Conservation (phyloP, 2,113 vertebrate genomes). For the Notothenia coriiceps region DNA sequence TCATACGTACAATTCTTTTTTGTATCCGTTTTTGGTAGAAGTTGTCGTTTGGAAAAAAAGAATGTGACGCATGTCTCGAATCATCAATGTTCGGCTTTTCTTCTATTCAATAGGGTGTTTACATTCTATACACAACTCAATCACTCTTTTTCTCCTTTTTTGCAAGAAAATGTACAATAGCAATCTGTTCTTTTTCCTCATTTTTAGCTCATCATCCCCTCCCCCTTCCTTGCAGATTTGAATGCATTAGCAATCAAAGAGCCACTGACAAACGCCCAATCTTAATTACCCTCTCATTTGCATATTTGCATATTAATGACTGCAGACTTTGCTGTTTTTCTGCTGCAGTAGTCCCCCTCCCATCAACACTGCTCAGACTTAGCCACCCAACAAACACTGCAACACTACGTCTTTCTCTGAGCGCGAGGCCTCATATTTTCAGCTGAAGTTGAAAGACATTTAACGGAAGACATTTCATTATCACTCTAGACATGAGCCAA, state of each 20-base stretch:
- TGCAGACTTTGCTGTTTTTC: conserved; percentile 84
- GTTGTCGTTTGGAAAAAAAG: not conserved
- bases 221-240: conserved; percentile 85
- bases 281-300: conserved; percentile 88
- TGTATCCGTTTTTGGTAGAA: not conserved
- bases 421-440: conserved; percentile 36
- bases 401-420: conserved; percentile 49
- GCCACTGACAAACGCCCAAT: conserved; percentile 86
- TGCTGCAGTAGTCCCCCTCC: conserved; percentile 80
- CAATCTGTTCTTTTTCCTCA: conserved; percentile 53
- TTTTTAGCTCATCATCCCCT: conserved; percentile 75
- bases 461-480: conserved; percentile 36
- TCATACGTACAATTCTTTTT: not conserved
- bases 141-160: conserved; percentile 18
- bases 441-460: conserved; percentile 43
- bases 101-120: conserved; percentile 7
- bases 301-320: conserved; percentile 90
- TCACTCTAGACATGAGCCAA: conserved; percentile 12
- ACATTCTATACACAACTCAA: not conserved
- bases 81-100: not conserved
- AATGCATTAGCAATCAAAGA: conserved; percentile 90
- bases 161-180: conserved; percentile 54
- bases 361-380: conserved; percentile 59
- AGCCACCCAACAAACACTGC: conserved; percentile 48
- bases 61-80: not conserved